Base-by-base conservation (phyloP, 2,113 vertebrate species). In the Kryptolebias marmoratus region DNA sequence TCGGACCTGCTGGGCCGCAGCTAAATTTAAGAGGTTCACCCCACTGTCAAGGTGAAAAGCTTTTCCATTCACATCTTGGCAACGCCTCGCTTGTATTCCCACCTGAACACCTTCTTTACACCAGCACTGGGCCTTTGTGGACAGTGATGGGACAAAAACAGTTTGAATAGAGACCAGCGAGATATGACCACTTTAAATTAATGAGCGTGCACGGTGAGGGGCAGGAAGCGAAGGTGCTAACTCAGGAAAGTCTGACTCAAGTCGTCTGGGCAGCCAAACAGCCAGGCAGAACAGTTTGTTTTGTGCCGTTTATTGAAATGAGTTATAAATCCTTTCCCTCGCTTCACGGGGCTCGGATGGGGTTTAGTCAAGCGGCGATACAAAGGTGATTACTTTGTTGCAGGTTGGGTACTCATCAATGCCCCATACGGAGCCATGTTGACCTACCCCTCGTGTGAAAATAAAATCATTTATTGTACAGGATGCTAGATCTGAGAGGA, bases 161-260 rank as follows among this genome's bases (percentile, higher is more conserved):
- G 77, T 83, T 87, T 90, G 91, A 89, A 90, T 91, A 88, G 80
- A 83, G 81, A 83, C 77, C 81, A 83, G 87, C 87, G 86, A 90
- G 90, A 90, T 90, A 92, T 90, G 89, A 84, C 81, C 83, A 82
- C 77, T 85, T 86, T 88, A 79, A 90, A 90, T 91, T 85, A 92
- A 91, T 88, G 89, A 88, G 82, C 84, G 77, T 79, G 73, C 79
- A 75, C 83, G 71, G 77, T 44, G 15, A 79, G 77, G 68, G n/a
- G 75, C 75, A 81, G 75, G 60, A 81, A 77, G 73, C 32, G 18
- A n/a, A 68, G 77, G 75, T 36, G 78, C 87, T 91, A 89, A 91
- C 83, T 90, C 90, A 85, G 80, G 52, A 82, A 53, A 52, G 67
- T 71, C 54, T 71, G 75, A 83, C 74, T 88, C 71, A 61, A 70